phyloP scores from a whole-genome alignment of 2,113 vertebrate species.

The Aptenodytes forsteri region DNA sequence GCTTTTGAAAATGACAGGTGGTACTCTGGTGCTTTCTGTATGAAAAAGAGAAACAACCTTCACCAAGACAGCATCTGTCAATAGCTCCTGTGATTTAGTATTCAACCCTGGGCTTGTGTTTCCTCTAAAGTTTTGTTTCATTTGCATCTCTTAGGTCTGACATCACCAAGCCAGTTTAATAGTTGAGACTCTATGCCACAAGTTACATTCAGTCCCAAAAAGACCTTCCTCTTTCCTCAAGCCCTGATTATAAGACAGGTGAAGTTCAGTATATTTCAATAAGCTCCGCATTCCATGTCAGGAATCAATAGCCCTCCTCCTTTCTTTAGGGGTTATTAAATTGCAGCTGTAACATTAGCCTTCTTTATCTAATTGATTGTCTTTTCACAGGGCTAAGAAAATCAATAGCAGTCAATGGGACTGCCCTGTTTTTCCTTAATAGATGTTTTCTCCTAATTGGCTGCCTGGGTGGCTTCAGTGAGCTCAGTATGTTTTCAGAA shows the following conservation, averaged over 20 bases:
- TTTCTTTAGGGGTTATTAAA: conserved; percentile 84
- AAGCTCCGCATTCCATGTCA: conserved; percentile 78
- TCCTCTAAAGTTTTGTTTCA: conserved; percentile 71
- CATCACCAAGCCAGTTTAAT: conserved; percentile 55
- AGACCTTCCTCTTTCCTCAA: conserved; percentile 34
- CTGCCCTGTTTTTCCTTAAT: conserved; percentile 83
- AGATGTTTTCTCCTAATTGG: conserved; percentile 85
- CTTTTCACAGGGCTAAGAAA: conserved; percentile 85
- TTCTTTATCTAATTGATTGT: conserved; percentile 87
- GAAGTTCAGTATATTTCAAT: conserved; percentile 82
- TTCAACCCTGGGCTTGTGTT: conserved; percentile 62
- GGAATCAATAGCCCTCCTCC: conserved; percentile 82
- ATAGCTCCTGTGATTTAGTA: conserved; percentile 74
- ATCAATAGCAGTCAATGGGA: conserved; percentile 83
- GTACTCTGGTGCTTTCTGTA: conserved; percentile 79
- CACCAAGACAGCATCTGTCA: conserved; percentile 72
- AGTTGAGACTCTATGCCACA: conserved; percentile 56
- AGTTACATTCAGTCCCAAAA: conserved; percentile 33
- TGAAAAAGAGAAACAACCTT: conserved; percentile 77
- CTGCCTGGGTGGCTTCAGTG: conserved; percentile 80
- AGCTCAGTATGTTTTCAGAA: conserved; percentile 78
- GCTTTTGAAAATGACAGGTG: conserved; percentile 89
- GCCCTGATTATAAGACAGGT: conserved; percentile 76
- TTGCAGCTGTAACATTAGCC: conserved; percentile 88
- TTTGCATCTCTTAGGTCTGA: conserved; percentile 69